Conservation (phyloP, 2,888 invertebrate species). For the Amblyteles armatorius region DNA sequence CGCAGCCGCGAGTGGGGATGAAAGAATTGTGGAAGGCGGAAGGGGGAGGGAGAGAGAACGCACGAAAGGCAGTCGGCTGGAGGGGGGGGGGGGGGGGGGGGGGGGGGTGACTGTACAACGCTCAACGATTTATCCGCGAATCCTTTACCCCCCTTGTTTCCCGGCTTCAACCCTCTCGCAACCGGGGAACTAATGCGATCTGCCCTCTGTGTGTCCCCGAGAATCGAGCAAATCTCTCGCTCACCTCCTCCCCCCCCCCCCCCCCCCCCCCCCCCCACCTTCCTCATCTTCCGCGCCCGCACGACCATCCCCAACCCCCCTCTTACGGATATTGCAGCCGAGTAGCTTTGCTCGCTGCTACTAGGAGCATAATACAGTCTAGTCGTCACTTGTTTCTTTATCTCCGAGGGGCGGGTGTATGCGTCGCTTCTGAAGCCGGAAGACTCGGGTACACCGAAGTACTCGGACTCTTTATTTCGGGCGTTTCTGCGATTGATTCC, state of each 20-base stretch:
- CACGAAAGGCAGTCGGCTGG: neutral
- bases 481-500: slow-evolving; percentile 25
- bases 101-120: neutral
- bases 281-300: neutral
- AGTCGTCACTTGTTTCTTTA: slow-evolving; percentile 29
- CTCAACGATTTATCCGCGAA: slow-evolving; percentile 75
- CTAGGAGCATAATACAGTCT: slow-evolving; percentile 24
- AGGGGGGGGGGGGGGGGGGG: too few relatives aligned
- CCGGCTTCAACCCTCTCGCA: slow-evolving; percentile 50
- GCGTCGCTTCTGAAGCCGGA: neutral
- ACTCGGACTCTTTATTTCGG: neutral
- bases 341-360: slow-evolving; percentile 41
- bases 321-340: slow-evolving; percentile 45
- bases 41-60: slow-evolving; percentile 68
- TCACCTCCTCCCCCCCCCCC: neutral
- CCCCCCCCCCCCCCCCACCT: neutral
- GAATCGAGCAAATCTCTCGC: slow-evolving; percentile 57
- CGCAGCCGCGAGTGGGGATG: slow-evolving; percentile 72
- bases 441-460: neutral
- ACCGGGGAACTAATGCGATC: neutral
- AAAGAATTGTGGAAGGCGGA: slow-evolving; percentile 77
- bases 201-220: slow-evolving; percentile 27
- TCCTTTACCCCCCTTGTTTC: slow-evolving; percentile 63
- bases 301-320: neutral
- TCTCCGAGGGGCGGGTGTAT: slow-evolving; percentile 2